A percentile compares a stretch with the other conserved stretches of the same genome.
phyloP scores from a whole-genome alignment of 1,140 invertebrate species.

The Apis florea region DNA sequence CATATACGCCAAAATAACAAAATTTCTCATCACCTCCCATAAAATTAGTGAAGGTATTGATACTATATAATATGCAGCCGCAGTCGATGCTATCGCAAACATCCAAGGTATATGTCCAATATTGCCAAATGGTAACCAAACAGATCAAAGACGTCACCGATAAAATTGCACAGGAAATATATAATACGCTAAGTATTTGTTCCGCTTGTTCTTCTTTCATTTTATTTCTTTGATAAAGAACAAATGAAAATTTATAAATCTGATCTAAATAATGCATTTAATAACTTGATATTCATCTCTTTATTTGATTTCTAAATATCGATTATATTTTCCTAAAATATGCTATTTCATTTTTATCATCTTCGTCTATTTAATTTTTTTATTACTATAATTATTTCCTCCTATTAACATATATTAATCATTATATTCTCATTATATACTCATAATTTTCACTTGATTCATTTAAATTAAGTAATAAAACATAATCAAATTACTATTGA shows the following conservation, averaged over 20 bases:
- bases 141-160: constrained; percentile 81
- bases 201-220: constrained; percentile 79
- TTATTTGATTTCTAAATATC: background rate
- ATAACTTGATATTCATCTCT: background rate
- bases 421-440: no score
- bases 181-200: constrained; percentile 80
- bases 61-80: constrained; percentile 85
- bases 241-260: background rate
- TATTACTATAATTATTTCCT: no score
- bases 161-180: constrained; percentile 78
- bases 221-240: background rate
- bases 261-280: background rate
- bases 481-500: no score
- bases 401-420: no score
- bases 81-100: constrained; percentile 83
- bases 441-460: no score
- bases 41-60: constrained; percentile 82
- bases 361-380: background rate
- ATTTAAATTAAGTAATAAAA: no score
- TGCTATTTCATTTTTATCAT: background rate
- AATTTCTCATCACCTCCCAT: constrained; percentile 84
- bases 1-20: constrained; percentile 84
- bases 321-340: background rate
- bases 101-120: constrained; percentile 85
- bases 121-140: constrained; percentile 83